Evolutionary conservation across 1,140 invertebrate genomes (phyloP), one percentile per base, ranked within the genome.

Genomic region (Apis florea): DNA sequence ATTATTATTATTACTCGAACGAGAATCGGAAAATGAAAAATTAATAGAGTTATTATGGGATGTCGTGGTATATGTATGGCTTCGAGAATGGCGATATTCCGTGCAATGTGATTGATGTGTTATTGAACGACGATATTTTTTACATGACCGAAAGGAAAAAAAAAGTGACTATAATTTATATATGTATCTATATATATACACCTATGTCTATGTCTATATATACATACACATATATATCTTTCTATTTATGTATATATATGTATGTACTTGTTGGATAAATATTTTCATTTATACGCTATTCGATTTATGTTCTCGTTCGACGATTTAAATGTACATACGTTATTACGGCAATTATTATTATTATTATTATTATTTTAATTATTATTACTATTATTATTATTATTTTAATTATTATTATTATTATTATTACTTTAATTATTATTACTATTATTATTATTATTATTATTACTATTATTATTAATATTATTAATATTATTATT

Each of bases 31-130:
- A 75, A 17, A n/a, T 40, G 31, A 17, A 21, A 53, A 64, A 24
- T 9, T 2, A 47, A 13, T 47, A 17, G 11, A 47, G 8, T 59
- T 47, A 13, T 51, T 49, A 49, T 12, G 17, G 47, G 31, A 4
- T 13, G 15, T 54, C 11, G 58, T 8, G 49, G 17, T n/a, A 76
- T 67, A 49, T 26, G 40, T 21, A 75, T 54, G 56, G 19, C 59
- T 83, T 79, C 24, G 13, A 58, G 76, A 49, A 70, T 63, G 70
- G 31, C 69, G 31, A 80, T 67, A 74, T 75, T 84, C 53, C 71
- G 56, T 86, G 82, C 69, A 79, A 86, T 83, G 59, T 83, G 72
- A 64, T 83, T 24, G 24, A 82, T 82, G 40, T 82, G 61, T 69
- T 54, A 63, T 80, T 56, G 17, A 81, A 19, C 69, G 15, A 56